Conservation (phyloP, 2,113 vertebrate species). For the Prinia subflava region DNA sequence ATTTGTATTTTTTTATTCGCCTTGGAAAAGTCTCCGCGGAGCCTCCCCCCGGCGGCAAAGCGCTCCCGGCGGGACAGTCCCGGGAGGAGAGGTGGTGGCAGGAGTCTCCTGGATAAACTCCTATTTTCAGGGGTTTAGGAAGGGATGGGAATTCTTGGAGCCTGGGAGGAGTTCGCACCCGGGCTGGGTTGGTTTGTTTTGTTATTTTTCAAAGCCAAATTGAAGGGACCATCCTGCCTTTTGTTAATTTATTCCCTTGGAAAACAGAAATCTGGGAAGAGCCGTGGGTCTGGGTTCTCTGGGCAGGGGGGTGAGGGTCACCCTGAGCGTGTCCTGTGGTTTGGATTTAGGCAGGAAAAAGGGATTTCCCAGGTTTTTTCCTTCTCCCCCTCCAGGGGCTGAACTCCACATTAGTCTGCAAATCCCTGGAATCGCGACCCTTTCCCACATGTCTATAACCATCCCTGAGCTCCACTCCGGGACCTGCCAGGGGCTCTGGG, state of each 20-base stretch:
- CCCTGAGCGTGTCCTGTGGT: not conserved
- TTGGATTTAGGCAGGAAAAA: not conserved
- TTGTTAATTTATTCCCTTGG: slow-evolving; percentile 1
- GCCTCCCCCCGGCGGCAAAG: not conserved
- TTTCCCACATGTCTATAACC: rapidly evolving
- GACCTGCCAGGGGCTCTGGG: not conserved
- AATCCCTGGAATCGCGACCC: not conserved
- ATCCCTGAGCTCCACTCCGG: not conserved
- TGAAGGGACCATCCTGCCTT: not conserved
- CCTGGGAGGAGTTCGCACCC: not conserved
- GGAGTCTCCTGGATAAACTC: not conserved
- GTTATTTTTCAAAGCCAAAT: not conserved
- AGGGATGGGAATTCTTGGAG: not conserved
- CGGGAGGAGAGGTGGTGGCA: not conserved
- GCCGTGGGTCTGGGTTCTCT: not conserved
- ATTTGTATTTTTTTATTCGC: slow-evolving; percentile 73
- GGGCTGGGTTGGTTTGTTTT: not conserved
- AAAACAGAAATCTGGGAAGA: not conserved
- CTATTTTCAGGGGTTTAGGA: slow-evolving; percentile 27
- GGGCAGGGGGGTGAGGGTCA: not conserved
- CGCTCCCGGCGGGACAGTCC: not conserved
- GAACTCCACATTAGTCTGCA: not conserved
- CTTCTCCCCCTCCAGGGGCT: not conserved
- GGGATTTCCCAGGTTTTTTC: not conserved
- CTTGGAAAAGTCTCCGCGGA: slow-evolving; percentile 42